Base-by-base conservation (phyloP, 2,113 vertebrate genomes). In the Stegostoma tigrinum region DNA sequence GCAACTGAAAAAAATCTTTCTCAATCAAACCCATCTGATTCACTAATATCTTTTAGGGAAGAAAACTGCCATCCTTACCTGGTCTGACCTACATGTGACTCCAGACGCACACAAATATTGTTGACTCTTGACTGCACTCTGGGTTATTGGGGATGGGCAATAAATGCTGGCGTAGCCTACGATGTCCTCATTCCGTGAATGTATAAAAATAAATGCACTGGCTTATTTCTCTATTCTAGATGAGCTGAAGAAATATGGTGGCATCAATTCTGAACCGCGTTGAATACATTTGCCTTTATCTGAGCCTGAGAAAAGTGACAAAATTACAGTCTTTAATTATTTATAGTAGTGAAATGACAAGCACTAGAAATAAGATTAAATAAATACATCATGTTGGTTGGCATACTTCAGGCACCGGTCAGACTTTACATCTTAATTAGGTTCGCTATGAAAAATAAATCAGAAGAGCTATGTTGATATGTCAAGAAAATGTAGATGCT, bases 401-500 rank as follows among this genome's bases (percentile, higher is more conserved):
- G 64, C 91, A 94, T 68, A 94, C 67, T 95, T 72, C 67, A 95
- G 23, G 45, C 93, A 52, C 0, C 38, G 30, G 38, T 68, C 66
- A 72, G 42, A 45, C n/a, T 68, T 72, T 95, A 70, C 27, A 72
- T 70, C 67, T 95, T 68, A 95, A 95, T 72, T 95, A 95, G 93
- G 8, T 95, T 95, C 42, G 0, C 93, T 45, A 30, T 70, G 66
- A 95, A 95, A 95, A 42, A 95, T 64, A 95, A 95, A 95, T 95
- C 66, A 48, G 24, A 94, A 48, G 24, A 14, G 0, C 38, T 24
- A 2, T 72, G 70, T 38, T 70, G 66, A 67, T 7, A 0, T 42
- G 23, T 42, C 38, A 95, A 45, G 42, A 42, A 70, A 70, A 64
- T 68, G 6, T 67, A 72, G 19, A 48, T 48, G 64, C n/a, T 38